phyloP scores from a whole-genome alignment of 1,140 invertebrate species.

The Panulirus ornatus region DNA sequence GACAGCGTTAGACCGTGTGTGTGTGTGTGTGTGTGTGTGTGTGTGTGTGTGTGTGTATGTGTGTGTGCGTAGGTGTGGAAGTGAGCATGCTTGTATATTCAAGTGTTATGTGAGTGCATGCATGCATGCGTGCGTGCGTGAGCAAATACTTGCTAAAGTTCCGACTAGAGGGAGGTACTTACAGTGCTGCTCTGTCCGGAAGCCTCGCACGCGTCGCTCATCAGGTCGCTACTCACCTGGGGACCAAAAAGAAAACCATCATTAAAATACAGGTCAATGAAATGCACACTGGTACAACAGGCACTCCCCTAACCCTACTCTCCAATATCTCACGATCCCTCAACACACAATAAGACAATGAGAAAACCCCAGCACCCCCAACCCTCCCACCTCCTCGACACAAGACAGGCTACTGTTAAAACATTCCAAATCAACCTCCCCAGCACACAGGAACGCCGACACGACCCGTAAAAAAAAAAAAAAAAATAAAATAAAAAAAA shows the following conservation, averaged over 20 bases:
- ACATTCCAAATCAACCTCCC: too few species aligned
- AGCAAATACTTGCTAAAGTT: neutral
- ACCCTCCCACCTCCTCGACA: too few species aligned
- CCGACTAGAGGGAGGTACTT: conserved; percentile 6
- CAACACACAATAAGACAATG: too few species aligned
- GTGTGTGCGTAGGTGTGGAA: neutral
- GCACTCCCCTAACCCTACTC: too few species aligned
- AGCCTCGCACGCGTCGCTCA: conserved; percentile 6
- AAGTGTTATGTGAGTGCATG: too few species aligned
- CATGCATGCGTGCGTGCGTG: neutral
- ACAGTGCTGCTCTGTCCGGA: conserved; percentile 6
- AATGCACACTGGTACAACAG: too few species aligned
- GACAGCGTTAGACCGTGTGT: neutral
- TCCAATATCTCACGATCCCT: too few species aligned
- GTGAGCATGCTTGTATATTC: conserved; percentile 21
- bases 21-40: conserved; percentile 39
- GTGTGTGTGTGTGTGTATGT: neutral
- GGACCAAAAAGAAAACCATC: neutral
- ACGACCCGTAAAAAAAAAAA: too few species aligned
- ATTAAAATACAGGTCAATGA: neutral
- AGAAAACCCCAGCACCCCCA: too few species aligned
- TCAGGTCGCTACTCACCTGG: conserved; percentile 10
- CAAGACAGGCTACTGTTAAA: too few species aligned
- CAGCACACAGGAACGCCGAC: too few species aligned
- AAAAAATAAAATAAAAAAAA: too few species aligned